Percentiles rank a stretch among this genome's conserved stretches.
phyloP scores from a whole-genome alignment of 53 echinoderm and acorn worm genomes.

The Henricia sp. region DNA sequence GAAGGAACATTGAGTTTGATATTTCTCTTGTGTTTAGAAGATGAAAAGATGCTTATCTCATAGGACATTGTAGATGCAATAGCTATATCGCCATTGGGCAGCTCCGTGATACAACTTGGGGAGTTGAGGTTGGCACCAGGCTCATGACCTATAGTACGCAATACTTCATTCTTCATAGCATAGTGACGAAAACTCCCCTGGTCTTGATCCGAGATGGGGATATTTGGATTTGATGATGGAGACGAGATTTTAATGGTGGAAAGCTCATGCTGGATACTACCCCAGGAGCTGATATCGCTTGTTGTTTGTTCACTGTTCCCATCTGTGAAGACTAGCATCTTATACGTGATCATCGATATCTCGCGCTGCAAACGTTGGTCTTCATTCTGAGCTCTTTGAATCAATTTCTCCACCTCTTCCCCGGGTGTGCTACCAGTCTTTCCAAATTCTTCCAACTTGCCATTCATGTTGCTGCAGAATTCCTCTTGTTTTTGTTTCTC shows the following conservation, averaged over 20 bases:
- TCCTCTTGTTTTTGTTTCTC: not conserved
- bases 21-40: not conserved
- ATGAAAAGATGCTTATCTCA: slow-evolving; percentile 57
- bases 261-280: not conserved
- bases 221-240: not conserved
- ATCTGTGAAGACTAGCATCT: not conserved
- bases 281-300: slow-evolving; percentile 3
- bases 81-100: slow-evolving; percentile 43
- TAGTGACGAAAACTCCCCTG: slow-evolving; percentile 18
- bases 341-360: not conserved
- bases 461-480: not conserved
- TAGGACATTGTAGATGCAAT: slow-evolving; percentile 52
- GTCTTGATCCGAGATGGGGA: not conserved
- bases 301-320: not conserved
- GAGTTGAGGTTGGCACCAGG: not conserved
- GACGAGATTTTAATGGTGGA: not conserved
- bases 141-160: slow-evolving; percentile 1
- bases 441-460: not conserved
- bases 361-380: not conserved
- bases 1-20: not conserved
- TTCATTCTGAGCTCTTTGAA: slow-evolving; percentile 5
- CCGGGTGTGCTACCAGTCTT: not conserved
- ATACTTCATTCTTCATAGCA: not conserved
- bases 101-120: slow-evolving; percentile 35
- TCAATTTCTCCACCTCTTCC: not conserved